These are phyloP conservation scores for Leptatherina wallacei DNA, from an alignment of 2,797 vertebrate species.

Conservation along the genomic window DNA sequence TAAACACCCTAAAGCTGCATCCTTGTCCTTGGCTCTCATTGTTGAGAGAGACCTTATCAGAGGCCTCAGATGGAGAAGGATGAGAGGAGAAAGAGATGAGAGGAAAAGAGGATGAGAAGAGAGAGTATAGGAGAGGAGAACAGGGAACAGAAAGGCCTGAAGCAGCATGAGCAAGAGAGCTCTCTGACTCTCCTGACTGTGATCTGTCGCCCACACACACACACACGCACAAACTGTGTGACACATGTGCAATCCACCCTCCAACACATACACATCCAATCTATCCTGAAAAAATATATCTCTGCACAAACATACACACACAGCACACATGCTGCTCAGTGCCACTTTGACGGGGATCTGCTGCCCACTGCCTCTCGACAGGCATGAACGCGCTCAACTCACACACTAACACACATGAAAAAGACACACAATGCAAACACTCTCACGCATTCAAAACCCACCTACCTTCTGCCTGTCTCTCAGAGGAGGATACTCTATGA, in stretches of 20 bases:
- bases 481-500: conserved; percentile 57
- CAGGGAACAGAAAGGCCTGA: conserved; percentile 77
- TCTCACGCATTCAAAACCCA: conserved; percentile 72
- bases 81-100: conserved; percentile 73
- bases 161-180: conserved; percentile 78
- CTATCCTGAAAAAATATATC: conserved; percentile 59
- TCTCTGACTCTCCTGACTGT: conserved; percentile 79
- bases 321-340: conserved; percentile 40
- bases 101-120: conserved; percentile 71
- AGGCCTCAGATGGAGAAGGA: conserved; percentile 74
- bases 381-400: conserved; percentile 71
- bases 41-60: conserved; percentile 74
- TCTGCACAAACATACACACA: conserved; percentile 38
- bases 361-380: conserved; percentile 79
- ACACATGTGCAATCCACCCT: conserved; percentile 66
- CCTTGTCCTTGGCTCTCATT: conserved; percentile 73
- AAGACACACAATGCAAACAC: conserved; percentile 67
- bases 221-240: conserved; percentile 44
- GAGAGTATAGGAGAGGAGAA: conserved; percentile 70
- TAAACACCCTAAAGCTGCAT: conserved; percentile 59
- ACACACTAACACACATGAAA: conserved; percentile 62
- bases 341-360: conserved; percentile 79
- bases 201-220: conserved; percentile 78
- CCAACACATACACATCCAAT: conserved; percentile 64
- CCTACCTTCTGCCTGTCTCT: conserved; percentile 77